phyloP scores from a whole-genome alignment of 2,113 vertebrate genomes.

The Megaceryle torquata region DNA sequence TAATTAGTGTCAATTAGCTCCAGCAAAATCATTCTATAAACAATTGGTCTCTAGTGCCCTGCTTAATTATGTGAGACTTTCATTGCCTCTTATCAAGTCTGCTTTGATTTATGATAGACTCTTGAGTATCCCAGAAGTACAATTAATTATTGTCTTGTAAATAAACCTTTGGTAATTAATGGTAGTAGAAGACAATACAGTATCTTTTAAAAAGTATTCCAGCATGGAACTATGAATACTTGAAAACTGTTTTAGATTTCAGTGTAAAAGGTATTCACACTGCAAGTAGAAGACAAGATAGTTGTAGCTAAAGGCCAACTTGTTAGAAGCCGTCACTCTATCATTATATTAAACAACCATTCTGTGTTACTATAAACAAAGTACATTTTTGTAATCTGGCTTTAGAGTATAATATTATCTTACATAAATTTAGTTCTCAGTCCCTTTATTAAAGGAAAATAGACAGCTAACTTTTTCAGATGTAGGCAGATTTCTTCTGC shows the following conservation, averaged over 20 bases:
- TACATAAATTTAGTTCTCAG: constrained; percentile 47
- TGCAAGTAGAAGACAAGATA: not conserved
- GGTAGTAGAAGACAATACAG: constrained; percentile 75
- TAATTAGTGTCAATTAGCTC: constrained; percentile 99
- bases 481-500: not conserved
- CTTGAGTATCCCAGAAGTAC: constrained; percentile 93
- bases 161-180: constrained; percentile 89
- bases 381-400: constrained; percentile 16
- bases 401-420: not conserved
- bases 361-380: not conserved
- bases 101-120: constrained; percentile 95
- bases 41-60: constrained; percentile 98
- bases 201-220: constrained; percentile 68
- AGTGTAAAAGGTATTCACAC: not conserved
- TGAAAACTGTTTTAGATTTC: constrained; percentile 32
- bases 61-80: constrained; percentile 98
- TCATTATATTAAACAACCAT: constrained; percentile 1
- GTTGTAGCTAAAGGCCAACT: constrained; percentile 27
- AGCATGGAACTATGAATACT: constrained; percentile 1
- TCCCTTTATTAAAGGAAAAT: constrained; percentile 36
- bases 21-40: constrained; percentile 96
- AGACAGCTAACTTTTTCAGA: not conserved
- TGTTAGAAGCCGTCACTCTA: not conserved
- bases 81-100: constrained; percentile 92
- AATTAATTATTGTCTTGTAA: constrained; percentile 97